Evolutionary conservation across 2,797 vertebrate genomes (phyloP), one percentile per base, ranked within the genome.

Genomic region (Schizopygopsis pylzovi): DNA sequence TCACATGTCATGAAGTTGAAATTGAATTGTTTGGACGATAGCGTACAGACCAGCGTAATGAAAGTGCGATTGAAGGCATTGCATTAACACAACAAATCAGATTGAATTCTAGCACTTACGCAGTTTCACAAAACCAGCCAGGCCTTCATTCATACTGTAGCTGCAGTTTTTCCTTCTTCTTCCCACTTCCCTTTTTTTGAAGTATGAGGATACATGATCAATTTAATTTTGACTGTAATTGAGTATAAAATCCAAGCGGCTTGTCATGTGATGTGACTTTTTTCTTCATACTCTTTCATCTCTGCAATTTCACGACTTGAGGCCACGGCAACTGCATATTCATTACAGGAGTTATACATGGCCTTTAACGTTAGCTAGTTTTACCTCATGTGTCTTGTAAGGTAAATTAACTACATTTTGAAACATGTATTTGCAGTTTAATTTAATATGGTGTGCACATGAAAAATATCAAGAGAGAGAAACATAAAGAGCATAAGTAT

Each of bases 211-310:
- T 91, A 82, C 87, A 88, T 89, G 86, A 91, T 95, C n/a, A 93
- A 95, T 95, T 94, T 89, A 94, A 94, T 95, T 94, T 92, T 78
- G 90, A 85, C 88, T 90, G 89, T 94, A 94, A 95, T 94, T 95
- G 93, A 93, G 43, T 81, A 77, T 89, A 79, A 65, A 94, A 93
- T 92, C 92, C 89, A 92, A 89, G 91, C 86, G 91, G 39, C 70
- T 84, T 85, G 89, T 91, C 93, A 93, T 94, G 93, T 94, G 93
- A 94, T 92, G 90, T 79, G 49, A 52, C 13, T 54, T 33, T 47
- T 83, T 81, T 67, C 52, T 82, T 85, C 39, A 52, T 89, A 71
- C 89, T 86, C 90, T 93, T 93, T 94, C 90, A 92, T 95, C 92
- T 93, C 86, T 79, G 78, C 91, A 92, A 93, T 90, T 88, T 89